Conservation (phyloP, 1,140 invertebrate genomes). For the Zaprionus ornatus region DNA sequence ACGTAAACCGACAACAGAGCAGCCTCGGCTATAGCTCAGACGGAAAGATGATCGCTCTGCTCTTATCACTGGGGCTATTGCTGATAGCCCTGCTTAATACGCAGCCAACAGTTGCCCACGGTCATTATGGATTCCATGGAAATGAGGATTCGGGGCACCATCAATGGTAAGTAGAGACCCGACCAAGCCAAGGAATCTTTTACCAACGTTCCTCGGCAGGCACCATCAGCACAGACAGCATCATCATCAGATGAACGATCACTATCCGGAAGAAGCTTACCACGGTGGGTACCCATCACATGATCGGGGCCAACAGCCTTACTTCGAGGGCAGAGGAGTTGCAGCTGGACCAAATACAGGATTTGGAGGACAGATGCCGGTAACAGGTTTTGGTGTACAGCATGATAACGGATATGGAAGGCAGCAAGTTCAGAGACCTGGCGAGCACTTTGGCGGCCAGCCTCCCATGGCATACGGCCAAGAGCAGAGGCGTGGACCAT, state of each 20-base stretch:
- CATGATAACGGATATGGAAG: not conserved
- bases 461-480: not conserved
- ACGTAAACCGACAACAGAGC: slow-evolving; percentile 24
- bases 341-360: not conserved
- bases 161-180: slow-evolving; percentile 10
- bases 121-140: slow-evolving; percentile 41
- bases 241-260: not conserved
- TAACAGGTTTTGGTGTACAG: not conserved
- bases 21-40: not conserved
- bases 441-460: not conserved
- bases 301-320: not conserved
- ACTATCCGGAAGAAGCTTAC: not conserved
- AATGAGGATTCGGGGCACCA: not conserved
- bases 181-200: not conserved
- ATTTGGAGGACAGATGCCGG: not conserved
- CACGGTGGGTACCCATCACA: not conserved
- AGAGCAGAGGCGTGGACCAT: not conserved
- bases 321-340: not conserved
- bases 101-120: slow-evolving; percentile 37
- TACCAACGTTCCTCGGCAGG: not conserved
- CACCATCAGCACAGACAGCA: not conserved
- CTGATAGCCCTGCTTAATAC: slow-evolving; percentile 51
- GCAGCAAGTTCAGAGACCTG: not conserved
- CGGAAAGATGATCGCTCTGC: slow-evolving; percentile 39
- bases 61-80: slow-evolving; percentile 49